phyloP scores from a whole-genome alignment of 2,113 vertebrate genomes.

The Electrona antarctica region DNA sequence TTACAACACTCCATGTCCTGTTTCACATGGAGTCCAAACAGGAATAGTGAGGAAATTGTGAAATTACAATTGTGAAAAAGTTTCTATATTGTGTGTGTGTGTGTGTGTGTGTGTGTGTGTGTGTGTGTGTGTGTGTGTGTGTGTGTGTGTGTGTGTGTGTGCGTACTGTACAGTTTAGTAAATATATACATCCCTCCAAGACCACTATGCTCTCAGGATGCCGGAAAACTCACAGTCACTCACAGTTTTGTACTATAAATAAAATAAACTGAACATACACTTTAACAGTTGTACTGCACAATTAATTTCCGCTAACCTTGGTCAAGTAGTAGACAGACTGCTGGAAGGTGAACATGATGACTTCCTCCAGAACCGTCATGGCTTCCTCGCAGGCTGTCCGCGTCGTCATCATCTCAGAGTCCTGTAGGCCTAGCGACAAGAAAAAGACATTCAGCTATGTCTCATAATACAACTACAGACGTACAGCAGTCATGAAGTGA shows the following conservation, averaged over 20 bases:
- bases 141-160: background rate
- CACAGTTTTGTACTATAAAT: background rate
- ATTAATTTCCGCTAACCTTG: slow-evolving; percentile 67
- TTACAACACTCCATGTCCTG: slow-evolving; percentile 61
- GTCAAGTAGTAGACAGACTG: slow-evolving; percentile 84
- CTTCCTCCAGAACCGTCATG: slow-evolving; percentile 83
- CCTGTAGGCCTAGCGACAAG: slow-evolving; percentile 55
- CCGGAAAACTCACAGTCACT: too few relatives aligned
- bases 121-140: slow-evolving; percentile 8
- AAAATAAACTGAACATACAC: background rate
- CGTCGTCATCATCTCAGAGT: slow-evolving; percentile 71
- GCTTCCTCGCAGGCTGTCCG: slow-evolving; percentile 78
- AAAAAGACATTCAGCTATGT: background rate
- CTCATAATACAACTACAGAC: too few relatives aligned
- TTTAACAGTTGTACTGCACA: background rate
- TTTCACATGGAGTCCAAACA: slow-evolving; percentile 35
- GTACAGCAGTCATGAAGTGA: too few relatives aligned
- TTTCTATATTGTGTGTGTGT: too few relatives aligned
- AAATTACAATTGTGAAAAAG: too few relatives aligned
- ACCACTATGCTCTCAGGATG: too few relatives aligned
- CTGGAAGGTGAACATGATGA: slow-evolving; percentile 86
- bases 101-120: background rate
- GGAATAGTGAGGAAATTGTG: too few relatives aligned
- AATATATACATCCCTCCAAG: too few relatives aligned
- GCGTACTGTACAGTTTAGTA: background rate